A percentile compares a stretch with the other conserved stretches of the same genome.
These are phyloP conservation scores for Mormyrops boulengeri DNA, from an alignment of 2,797 vertebrate genomes.

Conservation along the genomic window DNA sequence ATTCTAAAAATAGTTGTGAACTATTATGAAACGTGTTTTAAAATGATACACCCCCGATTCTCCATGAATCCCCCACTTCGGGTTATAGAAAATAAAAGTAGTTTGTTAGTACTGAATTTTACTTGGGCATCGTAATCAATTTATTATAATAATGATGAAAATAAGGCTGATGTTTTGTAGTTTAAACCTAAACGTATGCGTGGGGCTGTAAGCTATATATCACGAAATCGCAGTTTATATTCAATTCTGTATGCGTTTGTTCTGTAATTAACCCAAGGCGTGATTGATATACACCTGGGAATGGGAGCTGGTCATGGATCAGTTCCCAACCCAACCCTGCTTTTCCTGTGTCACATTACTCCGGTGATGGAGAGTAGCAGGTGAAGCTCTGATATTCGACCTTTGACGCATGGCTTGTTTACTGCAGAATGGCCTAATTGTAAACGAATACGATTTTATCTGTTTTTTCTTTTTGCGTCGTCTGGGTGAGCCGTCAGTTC, in stretches of 20 bases:
- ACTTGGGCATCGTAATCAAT: neutral
- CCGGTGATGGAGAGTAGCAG: conserved; percentile 62
- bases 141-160: neutral
- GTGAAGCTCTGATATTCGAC: conserved; percentile 51
- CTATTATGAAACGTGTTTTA: neutral
- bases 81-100: neutral
- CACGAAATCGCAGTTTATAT: neutral
- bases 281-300: conserved; percentile 12
- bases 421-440: conserved; percentile 6
- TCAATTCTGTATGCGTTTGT: neutral
- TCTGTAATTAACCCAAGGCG: neutral
- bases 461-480: neutral
- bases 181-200: neutral
- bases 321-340: neutral
- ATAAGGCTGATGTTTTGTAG: neutral
- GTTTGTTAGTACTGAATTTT: neutral
- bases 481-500: neutral
- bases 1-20: neutral
- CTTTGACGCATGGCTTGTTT: conserved; percentile 34
- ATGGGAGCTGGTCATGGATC: neutral
- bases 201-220: neutral
- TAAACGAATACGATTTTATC: conserved; percentile 4
- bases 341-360: neutral
- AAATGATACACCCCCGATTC: neutral
- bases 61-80: neutral